These are phyloP conservation scores for Erythrocercus mccallii DNA, from an alignment of 2,113 vertebrate species.

Conservation along the genomic window DNA sequence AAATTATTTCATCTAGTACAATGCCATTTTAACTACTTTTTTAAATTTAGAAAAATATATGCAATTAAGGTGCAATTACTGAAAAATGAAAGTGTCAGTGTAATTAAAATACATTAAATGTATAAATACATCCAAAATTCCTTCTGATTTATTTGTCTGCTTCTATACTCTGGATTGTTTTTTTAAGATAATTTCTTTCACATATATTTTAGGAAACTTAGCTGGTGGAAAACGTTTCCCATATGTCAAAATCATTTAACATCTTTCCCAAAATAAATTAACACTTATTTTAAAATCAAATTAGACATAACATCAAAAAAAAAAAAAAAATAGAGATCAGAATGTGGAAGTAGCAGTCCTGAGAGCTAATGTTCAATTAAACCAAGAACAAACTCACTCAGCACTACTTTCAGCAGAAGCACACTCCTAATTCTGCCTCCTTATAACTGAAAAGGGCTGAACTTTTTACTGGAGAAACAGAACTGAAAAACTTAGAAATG, in stretches of 20 bases:
- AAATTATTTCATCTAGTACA: conserved; percentile 54
- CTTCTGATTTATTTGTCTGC: background rate
- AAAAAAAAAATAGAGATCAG: background rate
- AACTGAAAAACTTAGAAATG: background rate
- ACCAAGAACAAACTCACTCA: background rate
- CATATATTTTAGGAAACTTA: conserved; percentile 5
- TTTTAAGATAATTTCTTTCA: background rate
- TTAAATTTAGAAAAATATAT: conserved; percentile 74
- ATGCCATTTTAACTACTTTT: conserved; percentile 69
- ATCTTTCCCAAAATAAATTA: conserved; percentile 32
- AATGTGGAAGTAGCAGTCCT: background rate
- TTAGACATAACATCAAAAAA: background rate
- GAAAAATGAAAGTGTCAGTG: conserved; percentile 62
- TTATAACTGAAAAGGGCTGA: background rate
- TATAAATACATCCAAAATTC: conserved; percentile 13
- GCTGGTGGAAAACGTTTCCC: background rate
- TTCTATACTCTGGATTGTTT: background rate
- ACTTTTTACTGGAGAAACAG: background rate
- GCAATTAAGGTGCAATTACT: conserved; percentile 75
- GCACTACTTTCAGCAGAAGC: background rate
- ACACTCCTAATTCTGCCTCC: background rate
- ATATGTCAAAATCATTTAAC: background rate
- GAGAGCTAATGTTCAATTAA: background rate
- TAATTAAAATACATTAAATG: conserved; percentile 63
- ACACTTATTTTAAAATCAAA: conserved; percentile 20